Conservation (phyloP, 2,888 invertebrate genomes). For the Philaethria dido region DNA sequence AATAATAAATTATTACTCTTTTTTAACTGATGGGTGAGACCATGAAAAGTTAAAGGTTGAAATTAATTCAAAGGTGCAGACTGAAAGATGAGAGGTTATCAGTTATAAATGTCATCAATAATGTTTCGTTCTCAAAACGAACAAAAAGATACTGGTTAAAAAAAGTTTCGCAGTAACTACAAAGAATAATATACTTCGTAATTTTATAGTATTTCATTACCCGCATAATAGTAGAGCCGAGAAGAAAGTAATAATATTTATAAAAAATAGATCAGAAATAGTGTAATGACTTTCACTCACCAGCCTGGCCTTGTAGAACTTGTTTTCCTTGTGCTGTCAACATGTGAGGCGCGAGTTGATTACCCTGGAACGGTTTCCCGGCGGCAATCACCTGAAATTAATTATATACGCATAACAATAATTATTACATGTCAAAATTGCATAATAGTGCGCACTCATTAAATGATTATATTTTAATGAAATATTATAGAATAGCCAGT, state of each 20-base stretch:
- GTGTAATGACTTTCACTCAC: constrained; percentile 62
- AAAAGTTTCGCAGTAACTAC: not conserved
- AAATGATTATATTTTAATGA: not conserved
- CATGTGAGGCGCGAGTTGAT: constrained; percentile 91
- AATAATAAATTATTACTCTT: no score
- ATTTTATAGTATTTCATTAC: not conserved
- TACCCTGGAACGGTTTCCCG: constrained; percentile 92
- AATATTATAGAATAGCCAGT: not conserved
- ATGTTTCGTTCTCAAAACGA: no score
- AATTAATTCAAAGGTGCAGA: not conserved
- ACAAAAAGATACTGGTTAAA: no score
- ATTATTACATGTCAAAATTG: constrained; percentile 3
- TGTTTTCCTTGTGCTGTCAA: constrained; percentile 90
- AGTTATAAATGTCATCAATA: no score
- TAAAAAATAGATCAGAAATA: constrained; percentile 13
- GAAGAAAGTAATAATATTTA: constrained; percentile 10
- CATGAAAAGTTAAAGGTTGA: not conserved
- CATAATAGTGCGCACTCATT: not conserved
- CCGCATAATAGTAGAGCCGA: not conserved
- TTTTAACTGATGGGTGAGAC: not conserved
- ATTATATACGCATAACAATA: no score
- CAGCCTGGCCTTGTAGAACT: constrained; percentile 86
- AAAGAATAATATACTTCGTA: not conserved
- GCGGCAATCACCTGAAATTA: constrained; percentile 88
- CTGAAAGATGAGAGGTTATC: no score